Conservation (phyloP, 2,113 vertebrate species). For the Microtus richardsoni region DNA sequence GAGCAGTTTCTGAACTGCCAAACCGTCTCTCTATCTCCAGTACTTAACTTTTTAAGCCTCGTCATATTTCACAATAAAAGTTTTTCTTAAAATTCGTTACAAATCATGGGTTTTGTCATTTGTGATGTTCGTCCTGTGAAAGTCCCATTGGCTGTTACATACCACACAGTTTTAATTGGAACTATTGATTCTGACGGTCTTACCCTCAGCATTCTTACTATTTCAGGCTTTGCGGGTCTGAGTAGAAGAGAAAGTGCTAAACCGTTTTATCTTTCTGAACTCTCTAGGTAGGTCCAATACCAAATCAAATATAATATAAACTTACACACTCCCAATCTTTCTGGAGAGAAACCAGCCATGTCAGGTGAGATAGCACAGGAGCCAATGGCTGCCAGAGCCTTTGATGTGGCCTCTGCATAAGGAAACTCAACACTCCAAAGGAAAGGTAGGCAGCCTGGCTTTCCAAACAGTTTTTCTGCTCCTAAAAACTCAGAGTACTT, state of each 20-base stretch:
- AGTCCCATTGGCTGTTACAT: not conserved
- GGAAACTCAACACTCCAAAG: not conserved
- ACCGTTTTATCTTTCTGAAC: not conserved
- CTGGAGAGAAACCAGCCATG: not conserved
- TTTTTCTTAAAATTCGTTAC: not conserved
- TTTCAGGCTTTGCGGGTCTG: not conserved
- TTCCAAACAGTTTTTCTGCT: conserved; percentile 29
- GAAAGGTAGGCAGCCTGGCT: not conserved
- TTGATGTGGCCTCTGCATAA: not conserved
- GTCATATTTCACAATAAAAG: not conserved
- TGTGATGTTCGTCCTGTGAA: not conserved
- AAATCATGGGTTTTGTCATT: not conserved
- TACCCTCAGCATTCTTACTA: conserved; percentile 1
- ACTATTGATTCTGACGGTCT: not conserved
- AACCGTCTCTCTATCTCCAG: not conserved
- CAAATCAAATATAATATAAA: not conserved
- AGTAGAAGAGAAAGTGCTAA: not conserved
- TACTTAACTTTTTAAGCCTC: not conserved
- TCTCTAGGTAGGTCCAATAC: not conserved
- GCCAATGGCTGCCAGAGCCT: not conserved
- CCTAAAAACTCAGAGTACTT: not conserved
- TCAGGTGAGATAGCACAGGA: not conserved
- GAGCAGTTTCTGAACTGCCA: too few relatives aligned
- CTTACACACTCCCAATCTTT: not conserved
- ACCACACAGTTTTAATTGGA: not conserved